Conservation (phyloP, 1,140 invertebrate genomes). For the Brachionus rubens region DNA sequence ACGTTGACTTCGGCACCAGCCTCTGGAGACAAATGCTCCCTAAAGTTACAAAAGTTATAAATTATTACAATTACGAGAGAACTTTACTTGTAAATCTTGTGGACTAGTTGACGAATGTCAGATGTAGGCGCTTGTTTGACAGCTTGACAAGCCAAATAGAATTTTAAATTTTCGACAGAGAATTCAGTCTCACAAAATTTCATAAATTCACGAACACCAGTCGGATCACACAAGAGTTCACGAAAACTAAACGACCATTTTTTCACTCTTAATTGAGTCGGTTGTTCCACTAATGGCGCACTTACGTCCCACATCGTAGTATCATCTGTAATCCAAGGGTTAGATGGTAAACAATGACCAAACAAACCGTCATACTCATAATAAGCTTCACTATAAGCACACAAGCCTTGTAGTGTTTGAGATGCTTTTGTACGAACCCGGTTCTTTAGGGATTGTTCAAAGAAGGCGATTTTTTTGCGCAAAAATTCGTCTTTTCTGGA, state of each 20-base stretch:
- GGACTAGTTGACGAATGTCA: not conserved
- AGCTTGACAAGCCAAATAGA: conserved; percentile 33
- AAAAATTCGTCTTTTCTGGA: conserved; percentile 23
- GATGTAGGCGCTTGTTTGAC: conserved; percentile 2
- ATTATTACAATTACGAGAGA: not conserved
- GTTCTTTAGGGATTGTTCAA: conserved; percentile 38
- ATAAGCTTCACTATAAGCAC: conserved; percentile 58
- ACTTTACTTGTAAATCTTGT: conserved; percentile 34
- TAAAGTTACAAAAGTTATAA: not conserved
- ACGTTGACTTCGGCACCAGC: conserved; percentile 45
- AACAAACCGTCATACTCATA: conserved; percentile 63
- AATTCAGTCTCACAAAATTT: conserved; percentile 97
- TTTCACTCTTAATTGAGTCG: conserved; percentile 71
- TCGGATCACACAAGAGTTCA: conserved; percentile 85
- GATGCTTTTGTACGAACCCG: conserved; percentile 39
- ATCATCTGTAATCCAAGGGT: conserved; percentile 94
- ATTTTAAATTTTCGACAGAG: conserved; percentile 94
- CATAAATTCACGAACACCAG: conserved; percentile 92
- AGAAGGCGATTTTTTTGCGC: conserved; percentile 1
- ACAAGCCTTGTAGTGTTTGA: conserved; percentile 37
- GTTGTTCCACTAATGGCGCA: conserved; percentile 52
- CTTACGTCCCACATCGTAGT: conserved; percentile 86
- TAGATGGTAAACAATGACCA: conserved; percentile 68
- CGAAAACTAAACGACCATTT: conserved; percentile 92
- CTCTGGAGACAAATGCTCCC: conserved; percentile 44